Conservation (phyloP, 2,113 vertebrate species). For the Sminthopsis crassicaudata region DNA sequence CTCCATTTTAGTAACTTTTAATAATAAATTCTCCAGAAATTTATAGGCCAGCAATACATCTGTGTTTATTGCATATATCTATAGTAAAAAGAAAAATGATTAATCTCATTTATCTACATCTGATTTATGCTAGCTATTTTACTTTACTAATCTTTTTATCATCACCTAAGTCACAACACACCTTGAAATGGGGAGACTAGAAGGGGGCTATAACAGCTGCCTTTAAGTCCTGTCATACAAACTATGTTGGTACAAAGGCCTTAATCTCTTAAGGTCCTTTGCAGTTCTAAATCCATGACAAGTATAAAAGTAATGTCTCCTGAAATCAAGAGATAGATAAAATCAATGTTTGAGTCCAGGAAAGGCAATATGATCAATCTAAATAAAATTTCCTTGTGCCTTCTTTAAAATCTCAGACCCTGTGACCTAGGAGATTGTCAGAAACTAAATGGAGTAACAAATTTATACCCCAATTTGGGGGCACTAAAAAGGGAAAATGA, state of each 20-base stretch:
- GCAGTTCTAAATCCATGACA: not conserved
- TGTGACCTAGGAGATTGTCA: not conserved
- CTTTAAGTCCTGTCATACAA: not conserved
- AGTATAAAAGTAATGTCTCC: not conserved
- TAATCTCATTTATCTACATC: not conserved
- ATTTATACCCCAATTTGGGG: conserved; percentile 1
- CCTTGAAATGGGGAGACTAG: not conserved
- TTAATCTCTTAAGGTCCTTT: not conserved
- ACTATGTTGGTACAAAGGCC: not conserved
- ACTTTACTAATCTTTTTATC: not conserved
- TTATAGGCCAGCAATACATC: not conserved
- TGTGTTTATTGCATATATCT: not conserved
- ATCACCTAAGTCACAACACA: not conserved
- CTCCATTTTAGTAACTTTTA: conserved; percentile 16
- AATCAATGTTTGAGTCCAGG: not conserved
- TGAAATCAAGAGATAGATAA: not conserved
- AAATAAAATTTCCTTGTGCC: not conserved
- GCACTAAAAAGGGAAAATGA: conserved; percentile 23
- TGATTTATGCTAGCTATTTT: not conserved
- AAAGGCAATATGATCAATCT: not conserved
- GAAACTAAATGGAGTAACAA: conserved; percentile 19
- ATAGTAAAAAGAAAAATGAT: not conserved
- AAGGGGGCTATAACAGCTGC: not conserved
- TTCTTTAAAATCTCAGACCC: conserved; percentile 2
- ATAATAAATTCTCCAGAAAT: conserved; percentile 30